Evolutionary conservation across 37 sponge, comb jelly and placozoan species (phyloP), one percentile per base, ranked within the genome.

Genomic region (Ephydatia muelleri): DNA sequence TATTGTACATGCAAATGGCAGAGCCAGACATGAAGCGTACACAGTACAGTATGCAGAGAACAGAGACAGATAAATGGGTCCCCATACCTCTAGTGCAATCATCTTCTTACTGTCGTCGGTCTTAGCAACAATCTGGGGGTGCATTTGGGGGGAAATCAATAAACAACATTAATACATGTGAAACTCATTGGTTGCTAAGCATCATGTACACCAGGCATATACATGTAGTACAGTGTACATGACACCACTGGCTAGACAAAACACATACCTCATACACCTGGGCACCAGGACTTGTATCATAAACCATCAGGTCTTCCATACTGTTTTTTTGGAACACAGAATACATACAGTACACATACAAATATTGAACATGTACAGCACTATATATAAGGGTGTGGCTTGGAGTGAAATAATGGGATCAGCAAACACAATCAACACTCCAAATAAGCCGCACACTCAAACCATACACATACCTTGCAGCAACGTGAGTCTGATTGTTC

Each of bases 271-370:
- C 57, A 4, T 11, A 65, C 9, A 68, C 76, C 0, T 29, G 29
- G 27, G 78, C 65, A 32, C 72, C 68, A 40, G 49, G 74, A 21
- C n/a, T 26, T 0, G 86, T 70, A 39, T 85, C 81, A 48, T 70
- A 32, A 39, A 90, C 77, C 0, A 36, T 14, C 25, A 90, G 14
- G 35, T 90, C 90, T 30, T 76, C n/a, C 65, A 90, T 76, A 43
- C 90, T 85, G 38, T 2, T 49, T 5, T 5, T 8, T 31, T 38
- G 22, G 67, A 23, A 77, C 6, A 47, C 31, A 36, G 26, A 49
- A 83, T 27, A 48, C 37, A 30, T 37, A 81, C 1, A 11, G 57
- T 43, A 43, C 8, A 43, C 57, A 14, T 57, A 14, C 0, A 1
- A 57, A 21, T 14, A 21, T 1, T 57, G 57, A 16, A 21, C 1